Evolutionary conservation across 53 echinoderm and acorn worm genomes (phyloP).

Genomic region (Mesocentrotus franciscanus): DNA sequence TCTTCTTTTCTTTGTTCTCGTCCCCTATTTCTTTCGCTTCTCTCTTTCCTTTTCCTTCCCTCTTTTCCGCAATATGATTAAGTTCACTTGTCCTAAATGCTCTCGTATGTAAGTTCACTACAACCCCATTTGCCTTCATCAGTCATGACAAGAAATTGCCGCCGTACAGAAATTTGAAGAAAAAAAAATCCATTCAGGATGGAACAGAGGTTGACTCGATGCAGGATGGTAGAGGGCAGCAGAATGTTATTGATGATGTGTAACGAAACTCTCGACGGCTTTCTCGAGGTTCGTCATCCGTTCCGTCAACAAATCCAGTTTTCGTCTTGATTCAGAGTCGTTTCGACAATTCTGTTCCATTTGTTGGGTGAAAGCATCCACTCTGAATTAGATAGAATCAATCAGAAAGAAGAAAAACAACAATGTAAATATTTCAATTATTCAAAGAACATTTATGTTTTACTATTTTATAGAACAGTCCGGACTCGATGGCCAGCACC

Average conservation of each 20-base stretch:
- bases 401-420: background rate
- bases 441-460: background rate
- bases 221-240: background rate
- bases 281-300: slow-evolving; percentile 63
- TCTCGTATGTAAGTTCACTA: no score
- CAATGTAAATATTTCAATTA: background rate
- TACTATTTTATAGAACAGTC: background rate
- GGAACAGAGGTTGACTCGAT: background rate
- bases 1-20: no score
- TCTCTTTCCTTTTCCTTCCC: no score
- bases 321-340: slow-evolving; percentile 14
- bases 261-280: slow-evolving; percentile 46
- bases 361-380: slow-evolving; percentile 30
- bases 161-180: background rate
- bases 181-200: background rate
- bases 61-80: no score
- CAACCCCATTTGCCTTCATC: no score
- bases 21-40: no score
- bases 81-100: no score
- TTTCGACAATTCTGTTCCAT: slow-evolving; percentile 31
- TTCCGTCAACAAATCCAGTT: slow-evolving; percentile 60
- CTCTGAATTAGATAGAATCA: background rate
- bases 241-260: slow-evolving; percentile 18
- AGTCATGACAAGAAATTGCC: no score
- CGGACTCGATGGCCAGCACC: no score